Evolutionary conservation across 2,888 invertebrate species (phyloP).

Genomic region (Epinotia bilunana): DNA sequence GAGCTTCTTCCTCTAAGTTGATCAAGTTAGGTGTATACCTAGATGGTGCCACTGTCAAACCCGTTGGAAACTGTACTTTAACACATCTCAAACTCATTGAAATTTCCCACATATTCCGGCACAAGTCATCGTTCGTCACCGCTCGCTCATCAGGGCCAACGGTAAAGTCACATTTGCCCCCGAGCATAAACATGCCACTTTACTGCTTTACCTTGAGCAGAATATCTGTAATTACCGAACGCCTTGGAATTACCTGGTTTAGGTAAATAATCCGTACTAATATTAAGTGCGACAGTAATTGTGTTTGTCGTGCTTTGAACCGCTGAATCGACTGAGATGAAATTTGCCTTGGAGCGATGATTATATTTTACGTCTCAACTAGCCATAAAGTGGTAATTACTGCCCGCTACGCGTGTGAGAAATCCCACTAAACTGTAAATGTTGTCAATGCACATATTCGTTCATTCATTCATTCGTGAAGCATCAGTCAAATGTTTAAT

Average conservation of each 20-base stretch:
- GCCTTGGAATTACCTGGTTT: slow-evolving; percentile 5
- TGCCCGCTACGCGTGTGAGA: too few species aligned
- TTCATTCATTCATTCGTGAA: too few species aligned
- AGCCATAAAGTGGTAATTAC: too few species aligned
- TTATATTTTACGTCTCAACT: too few species aligned
- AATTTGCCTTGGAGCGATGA: too few species aligned
- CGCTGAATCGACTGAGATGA: too few species aligned
- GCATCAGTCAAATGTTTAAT: slow-evolving; percentile 7
- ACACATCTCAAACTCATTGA: neutral
- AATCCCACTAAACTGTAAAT: too few species aligned
- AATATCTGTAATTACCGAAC: slow-evolving; percentile 16
- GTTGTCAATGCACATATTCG: neutral
- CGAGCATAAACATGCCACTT: slow-evolving; percentile 6
- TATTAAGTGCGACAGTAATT: neutral
- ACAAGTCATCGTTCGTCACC: slow-evolving; percentile 19
- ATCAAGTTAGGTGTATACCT: too few species aligned
- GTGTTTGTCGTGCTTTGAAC: too few species aligned
- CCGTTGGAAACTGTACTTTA: neutral
- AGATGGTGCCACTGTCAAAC: neutral
- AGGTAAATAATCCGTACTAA: neutral
- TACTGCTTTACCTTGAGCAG: slow-evolving; percentile 27
- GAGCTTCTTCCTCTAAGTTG: too few species aligned
- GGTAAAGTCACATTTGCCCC: slow-evolving; percentile 25
- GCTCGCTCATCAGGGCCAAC: slow-evolving; percentile 15
- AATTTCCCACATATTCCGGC: slow-evolving; percentile 22